Conservation (phyloP, 2,113 vertebrate genomes). For the Lophochroa leadbeateri region DNA sequence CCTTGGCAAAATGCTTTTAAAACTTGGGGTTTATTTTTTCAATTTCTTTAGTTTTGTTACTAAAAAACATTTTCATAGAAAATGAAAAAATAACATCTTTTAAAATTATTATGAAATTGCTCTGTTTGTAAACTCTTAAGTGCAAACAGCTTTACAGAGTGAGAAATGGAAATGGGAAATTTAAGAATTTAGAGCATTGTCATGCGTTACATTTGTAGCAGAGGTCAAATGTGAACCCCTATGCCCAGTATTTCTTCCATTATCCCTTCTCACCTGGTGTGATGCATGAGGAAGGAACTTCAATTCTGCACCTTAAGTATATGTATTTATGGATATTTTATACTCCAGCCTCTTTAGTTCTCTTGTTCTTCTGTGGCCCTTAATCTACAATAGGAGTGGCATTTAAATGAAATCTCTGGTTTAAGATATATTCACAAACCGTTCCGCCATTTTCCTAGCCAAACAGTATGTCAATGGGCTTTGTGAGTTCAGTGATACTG, state of each 20-base stretch:
- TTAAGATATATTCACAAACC: background rate
- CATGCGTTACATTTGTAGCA: background rate
- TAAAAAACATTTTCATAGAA: background rate
- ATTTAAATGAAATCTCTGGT: background rate
- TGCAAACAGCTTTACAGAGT: background rate
- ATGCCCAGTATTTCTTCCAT: background rate
- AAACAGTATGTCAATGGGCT: background rate
- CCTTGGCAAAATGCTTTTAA: background rate
- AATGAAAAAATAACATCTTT: background rate
- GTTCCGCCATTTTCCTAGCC: background rate
- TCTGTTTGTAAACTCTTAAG: background rate
- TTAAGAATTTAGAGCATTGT: background rate
- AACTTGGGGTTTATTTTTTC: background rate
- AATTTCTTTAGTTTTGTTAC: background rate
- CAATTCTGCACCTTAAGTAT: background rate
- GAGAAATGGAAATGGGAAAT: background rate
- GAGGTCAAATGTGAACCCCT: background rate
- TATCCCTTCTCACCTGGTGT: background rate
- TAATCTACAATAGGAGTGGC: background rate
- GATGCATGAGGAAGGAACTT: background rate
- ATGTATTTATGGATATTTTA: background rate
- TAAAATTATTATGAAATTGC: background rate
- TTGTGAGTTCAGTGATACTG: background rate
- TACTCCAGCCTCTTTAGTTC: background rate
- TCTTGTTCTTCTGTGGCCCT: background rate